Conservation (phyloP, 2,888 invertebrate genomes). For the Myathropa florea region DNA sequence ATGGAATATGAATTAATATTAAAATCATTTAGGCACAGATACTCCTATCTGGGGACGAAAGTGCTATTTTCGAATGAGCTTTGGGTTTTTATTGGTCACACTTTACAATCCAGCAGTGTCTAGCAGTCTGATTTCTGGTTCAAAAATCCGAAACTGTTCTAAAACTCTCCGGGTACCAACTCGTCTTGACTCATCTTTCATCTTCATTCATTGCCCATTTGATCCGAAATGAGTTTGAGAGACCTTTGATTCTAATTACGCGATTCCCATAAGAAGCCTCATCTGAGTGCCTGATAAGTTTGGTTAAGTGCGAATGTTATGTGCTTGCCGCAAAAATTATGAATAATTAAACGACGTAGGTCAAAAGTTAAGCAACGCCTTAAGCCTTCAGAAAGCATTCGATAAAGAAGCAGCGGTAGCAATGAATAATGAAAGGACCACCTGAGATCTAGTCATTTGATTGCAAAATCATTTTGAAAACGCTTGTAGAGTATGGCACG, state of each 20-base stretch:
- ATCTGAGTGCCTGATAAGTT: too few species aligned
- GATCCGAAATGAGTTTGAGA: too few species aligned
- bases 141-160: too few species aligned
- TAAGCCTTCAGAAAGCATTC: neutral
- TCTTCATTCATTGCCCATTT: too few species aligned
- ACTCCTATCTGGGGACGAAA: too few species aligned
- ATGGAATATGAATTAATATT: constrained; percentile 18
- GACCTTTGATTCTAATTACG: too few species aligned
- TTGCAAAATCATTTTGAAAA: neutral
- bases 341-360: neutral
- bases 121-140: too few species aligned
- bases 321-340: neutral
- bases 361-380: neutral
- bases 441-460: neutral
- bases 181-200: too few species aligned
- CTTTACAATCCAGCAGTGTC: neutral
- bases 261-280: too few species aligned
- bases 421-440: neutral
- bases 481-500: neutral
- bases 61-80: too few species aligned
- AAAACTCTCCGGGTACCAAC: too few species aligned
- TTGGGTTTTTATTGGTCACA: neutral
- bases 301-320: neutral
- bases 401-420: neutral
- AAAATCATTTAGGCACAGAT: neutral